Evolutionary conservation across 2,888 invertebrate genomes (phyloP), one percentile per base, ranked within the genome.

Genomic region (Sarcophaga variegata): DNA sequence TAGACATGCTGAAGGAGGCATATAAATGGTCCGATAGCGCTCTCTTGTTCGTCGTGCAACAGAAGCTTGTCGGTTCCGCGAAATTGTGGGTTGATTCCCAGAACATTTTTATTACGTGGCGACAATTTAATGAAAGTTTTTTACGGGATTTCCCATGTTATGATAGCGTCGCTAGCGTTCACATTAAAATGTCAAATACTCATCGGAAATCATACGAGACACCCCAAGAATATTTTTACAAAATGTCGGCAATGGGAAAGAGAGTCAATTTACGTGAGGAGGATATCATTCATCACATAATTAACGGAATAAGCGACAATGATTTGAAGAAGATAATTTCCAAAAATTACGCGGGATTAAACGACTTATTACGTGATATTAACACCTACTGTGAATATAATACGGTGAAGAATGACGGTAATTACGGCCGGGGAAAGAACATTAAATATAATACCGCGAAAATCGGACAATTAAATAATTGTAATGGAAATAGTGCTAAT

Each of bases 21-120:
- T 87, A 82, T 62, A 49, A 81, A 62, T 83, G 85, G 83, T 76
- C 84, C 54, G 88, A 87, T 83, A 82, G 81, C 6, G 54, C 64
- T 4, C 37, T 82, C 17, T 76, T 82, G 64, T 82, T 82, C 22
- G 76, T 72, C 6, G 72, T 83, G 37, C 77, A 83, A 83, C 77
- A 77, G 63, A 82, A 70, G 63, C 20, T 82, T 25, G 25, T 59
- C n/a, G 76, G 76, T 47, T 25, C 63, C 22, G 77, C 77, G 4
- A 82, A 77, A 37, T 49, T 66, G n/a, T 75, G 81, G 75, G 25
- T 77, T 67, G 66, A 77, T 66, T 77, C 76, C 12, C 76, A 82
- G 49, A 69, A 82, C 63, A 77, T 64, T 47, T 77, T 82, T 20
- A 20, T 76, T 11, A 12, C 76, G n/a, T 82, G 70, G 77, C 54